Evolutionary conservation across 2,888 invertebrate species (phyloP), one percentile per base, ranked within the genome.

Genomic region (Seladonia tumulorum): DNA sequence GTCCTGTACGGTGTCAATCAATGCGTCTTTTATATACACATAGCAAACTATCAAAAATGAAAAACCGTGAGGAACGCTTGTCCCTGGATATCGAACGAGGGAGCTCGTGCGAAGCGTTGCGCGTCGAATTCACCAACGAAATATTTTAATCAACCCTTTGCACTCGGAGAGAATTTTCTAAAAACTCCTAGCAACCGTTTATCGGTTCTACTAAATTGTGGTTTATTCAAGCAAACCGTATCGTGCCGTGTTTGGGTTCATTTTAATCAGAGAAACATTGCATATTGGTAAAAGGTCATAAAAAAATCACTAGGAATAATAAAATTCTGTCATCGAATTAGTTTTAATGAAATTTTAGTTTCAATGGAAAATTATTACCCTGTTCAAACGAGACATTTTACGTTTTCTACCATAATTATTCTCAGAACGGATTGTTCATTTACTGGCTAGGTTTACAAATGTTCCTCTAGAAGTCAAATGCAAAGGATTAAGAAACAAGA

Each of bases 41-140:
- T 93, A 92, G 91, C 89, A 93, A 92, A 93, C 90, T 92, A 93
- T 92, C 88, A 92, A 93, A 92, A 92, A 92, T 92, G 87, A 91
- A 91, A 92, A 92, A 92, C 86, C 71, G 78, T 57, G 63, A 25
- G 83, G 82, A 57, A 70, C 81, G 60, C 47, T 71, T 57, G 83
- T 49, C 73, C 74, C 35, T 63, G 84, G 63, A 47, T 76, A 79
- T 79, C 63, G 71, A 78, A 71, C 42, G 35, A 35, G 73, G 49
- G 73, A 53, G 49, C 72, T 25, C n/a, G 18, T 8, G 35, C 22
- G 12, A 53, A 49, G 49, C 35, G 73, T 73, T 12, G 45, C 73
- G 35, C 73, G 49, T 49, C 45, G 29, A 53, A 1, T n/a, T 12
- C 18, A 5, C 22, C 2, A 5, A 49, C 8, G 14, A 25, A 49